Evolutionary conservation across 2,888 invertebrate species (phyloP), one percentile per base, ranked within the genome.

Genomic region (Epistrophe eligans): DNA sequence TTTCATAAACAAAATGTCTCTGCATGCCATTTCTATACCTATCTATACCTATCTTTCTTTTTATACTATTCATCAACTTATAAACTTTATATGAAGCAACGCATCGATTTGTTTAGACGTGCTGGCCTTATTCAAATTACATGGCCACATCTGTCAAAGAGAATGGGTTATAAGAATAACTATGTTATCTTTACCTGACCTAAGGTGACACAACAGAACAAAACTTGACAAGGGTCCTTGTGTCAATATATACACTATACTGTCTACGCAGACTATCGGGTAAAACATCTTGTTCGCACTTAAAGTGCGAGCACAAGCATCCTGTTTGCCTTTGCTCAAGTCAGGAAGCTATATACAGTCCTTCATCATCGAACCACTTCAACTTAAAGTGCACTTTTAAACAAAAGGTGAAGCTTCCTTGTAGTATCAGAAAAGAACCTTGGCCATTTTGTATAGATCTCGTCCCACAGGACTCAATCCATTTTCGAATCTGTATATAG

Each of bases 151-250:
- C 60, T 71, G 58, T 19, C 1, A n/a, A 11, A 60, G 17, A 60
- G 74, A 66, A 77, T 28, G 73, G 50, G 64, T 24, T 43, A 87
- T 5, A 55, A 77, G 70, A 87, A 74, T 71, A 79, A 79, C 83
- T 87, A 76, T 83, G 87, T 83, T 87, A 87, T 87, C 87, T 87
- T 72, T 77, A 79, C 83, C 83, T 83, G 83, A 82, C 83, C 83
- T 76, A 79, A 87, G 83, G 87, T 87, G 87, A 83, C 87, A 87
- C 87, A 87, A 87, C 79, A 79, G 83, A 87, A 76, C 71, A 76
- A 79, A 83, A 87, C 83, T 87, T 87, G 87, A 87, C 87, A 83
- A 87, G 87, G 87, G 87, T 87, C 60, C 85, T 79, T 70, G 71
- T 72, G 32, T 57, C 70, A 70, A 70, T 64, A n/a, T n/a, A n/a